These are phyloP conservation scores for Sigmodon hispidus DNA, from an alignment of 2,113 vertebrate species.

Conservation along the genomic window DNA sequence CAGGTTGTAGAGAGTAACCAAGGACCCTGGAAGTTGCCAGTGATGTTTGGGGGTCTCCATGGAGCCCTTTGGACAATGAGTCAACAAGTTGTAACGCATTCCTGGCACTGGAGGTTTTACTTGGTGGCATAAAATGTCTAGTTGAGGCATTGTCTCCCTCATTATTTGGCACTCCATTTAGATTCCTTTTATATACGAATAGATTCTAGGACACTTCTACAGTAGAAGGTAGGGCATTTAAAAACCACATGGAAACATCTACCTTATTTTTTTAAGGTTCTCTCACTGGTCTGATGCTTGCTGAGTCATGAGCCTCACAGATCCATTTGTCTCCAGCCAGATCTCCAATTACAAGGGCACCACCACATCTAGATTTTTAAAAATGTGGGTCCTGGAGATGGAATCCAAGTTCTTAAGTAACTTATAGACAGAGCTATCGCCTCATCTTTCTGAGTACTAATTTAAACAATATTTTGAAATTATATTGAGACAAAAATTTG, in stretches of 20 bases:
- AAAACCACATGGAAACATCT: background rate
- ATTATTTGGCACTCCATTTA: background rate
- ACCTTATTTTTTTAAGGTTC: background rate
- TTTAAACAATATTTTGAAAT: slow-evolving; percentile 72
- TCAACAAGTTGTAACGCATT: background rate
- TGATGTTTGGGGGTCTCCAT: background rate
- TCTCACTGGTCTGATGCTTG: background rate
- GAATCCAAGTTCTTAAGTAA: background rate
- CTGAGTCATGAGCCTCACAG: background rate
- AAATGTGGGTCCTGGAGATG: background rate
- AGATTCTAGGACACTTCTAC: background rate
- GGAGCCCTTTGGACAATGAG: background rate
- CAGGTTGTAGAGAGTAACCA: background rate
- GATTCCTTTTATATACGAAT: background rate
- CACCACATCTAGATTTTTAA: background rate
- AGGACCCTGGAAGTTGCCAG: background rate
- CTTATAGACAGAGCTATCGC: background rate
- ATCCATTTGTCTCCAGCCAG: background rate
- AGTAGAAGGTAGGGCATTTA: background rate
- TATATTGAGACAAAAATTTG: slow-evolving; percentile 59
- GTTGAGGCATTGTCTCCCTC: background rate
- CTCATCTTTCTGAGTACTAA: background rate
- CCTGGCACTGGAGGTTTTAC: background rate
- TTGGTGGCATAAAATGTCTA: background rate
- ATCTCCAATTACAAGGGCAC: background rate